Evolutionary conservation across 2,113 vertebrate genomes (phyloP).

Genomic region (Brachirus orientalis): DNA sequence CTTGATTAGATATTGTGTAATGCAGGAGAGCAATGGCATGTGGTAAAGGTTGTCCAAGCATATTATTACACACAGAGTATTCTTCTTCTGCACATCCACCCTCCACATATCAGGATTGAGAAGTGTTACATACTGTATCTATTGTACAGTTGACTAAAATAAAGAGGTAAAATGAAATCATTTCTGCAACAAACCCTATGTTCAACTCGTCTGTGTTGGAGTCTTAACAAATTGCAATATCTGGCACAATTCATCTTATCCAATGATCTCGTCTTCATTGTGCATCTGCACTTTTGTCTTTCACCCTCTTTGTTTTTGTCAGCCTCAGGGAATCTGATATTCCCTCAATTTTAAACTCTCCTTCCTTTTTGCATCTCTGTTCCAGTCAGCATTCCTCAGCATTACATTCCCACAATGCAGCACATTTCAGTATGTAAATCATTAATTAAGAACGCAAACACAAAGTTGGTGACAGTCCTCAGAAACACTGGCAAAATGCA

Average conservation of each 20-base stretch:
- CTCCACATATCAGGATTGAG: no score
- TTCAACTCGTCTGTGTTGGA: constrained; percentile 5
- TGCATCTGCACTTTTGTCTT: constrained; percentile 24
- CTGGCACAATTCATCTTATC: constrained; percentile 37
- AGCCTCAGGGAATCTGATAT: constrained; percentile 19
- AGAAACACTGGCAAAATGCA: constrained; percentile 47
- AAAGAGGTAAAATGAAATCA: not conserved
- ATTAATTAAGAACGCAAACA: constrained; percentile 67
- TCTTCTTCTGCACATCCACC: not conserved
- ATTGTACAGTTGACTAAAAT: no score
- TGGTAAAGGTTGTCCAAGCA: constrained; percentile 7
- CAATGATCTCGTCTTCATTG: constrained; percentile 31
- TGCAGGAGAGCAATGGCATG: not conserved
- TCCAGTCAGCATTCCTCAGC: constrained; percentile 50
- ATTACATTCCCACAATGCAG: constrained; percentile 51
- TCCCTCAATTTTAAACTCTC: constrained; percentile 44
- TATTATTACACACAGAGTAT: no score
- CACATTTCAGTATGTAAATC: constrained; percentile 59
- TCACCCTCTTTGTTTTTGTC: constrained; percentile 24
- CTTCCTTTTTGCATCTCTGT: constrained; percentile 32
- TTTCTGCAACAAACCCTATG: no score
- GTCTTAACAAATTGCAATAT: constrained; percentile 16
- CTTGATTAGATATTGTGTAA: constrained; percentile 5
- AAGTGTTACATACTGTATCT: no score
- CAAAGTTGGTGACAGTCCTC: constrained; percentile 43